Conservation (phyloP, 2,113 vertebrate genomes). For the Grammomys surdaster region DNA sequence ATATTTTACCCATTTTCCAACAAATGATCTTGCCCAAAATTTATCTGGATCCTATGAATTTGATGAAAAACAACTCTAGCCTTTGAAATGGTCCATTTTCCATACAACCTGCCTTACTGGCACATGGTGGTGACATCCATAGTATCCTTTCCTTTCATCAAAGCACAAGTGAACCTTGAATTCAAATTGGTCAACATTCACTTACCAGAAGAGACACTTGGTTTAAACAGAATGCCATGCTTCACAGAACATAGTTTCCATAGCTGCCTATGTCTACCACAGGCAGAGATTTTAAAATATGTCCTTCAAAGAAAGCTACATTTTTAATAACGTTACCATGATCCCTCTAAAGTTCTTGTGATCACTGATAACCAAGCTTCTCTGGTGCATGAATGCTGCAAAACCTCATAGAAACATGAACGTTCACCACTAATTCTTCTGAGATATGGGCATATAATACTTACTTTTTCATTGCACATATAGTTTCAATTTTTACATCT, state of each 20-base stretch:
- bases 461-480: background rate
- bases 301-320: background rate
- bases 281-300: background rate
- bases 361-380: background rate
- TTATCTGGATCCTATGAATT: background rate
- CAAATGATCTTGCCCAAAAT: background rate
- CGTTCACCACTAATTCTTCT: background rate
- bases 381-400: background rate
- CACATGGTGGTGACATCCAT: background rate
- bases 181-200: background rate
- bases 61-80: background rate
- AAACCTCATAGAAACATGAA: background rate
- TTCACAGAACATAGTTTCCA: background rate
- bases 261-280: background rate
- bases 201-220: background rate
- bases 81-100: background rate
- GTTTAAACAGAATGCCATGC: background rate
- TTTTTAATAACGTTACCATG: background rate
- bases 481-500: slow-evolving; percentile 22
- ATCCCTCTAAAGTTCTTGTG: background rate
- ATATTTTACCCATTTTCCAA: background rate
- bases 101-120: background rate
- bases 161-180: background rate
- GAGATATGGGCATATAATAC: background rate
- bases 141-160: background rate